These are phyloP conservation scores for Cataglyphis albicans DNA, from an alignment of 2,888 invertebrate species.

Conservation along the genomic window DNA sequence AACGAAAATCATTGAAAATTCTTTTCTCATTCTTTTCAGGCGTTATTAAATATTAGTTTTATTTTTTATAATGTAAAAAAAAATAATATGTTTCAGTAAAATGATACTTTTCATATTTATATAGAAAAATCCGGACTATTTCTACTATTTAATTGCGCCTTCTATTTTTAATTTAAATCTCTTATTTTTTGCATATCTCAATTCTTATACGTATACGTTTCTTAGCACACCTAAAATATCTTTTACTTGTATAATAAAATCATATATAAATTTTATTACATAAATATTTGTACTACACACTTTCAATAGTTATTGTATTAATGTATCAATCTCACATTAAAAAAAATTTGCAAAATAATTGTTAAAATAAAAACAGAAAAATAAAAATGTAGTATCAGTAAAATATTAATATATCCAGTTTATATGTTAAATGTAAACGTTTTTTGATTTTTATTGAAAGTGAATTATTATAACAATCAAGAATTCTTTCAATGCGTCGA, in stretches of 20 bases:
- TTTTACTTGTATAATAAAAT: too few relatives aligned
- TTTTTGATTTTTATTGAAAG: background rate
- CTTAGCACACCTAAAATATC: background rate
- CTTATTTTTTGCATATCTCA: background rate
- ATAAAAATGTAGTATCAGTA: background rate
- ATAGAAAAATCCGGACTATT: background rate
- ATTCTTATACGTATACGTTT: background rate
- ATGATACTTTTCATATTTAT: background rate
- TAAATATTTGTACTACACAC: background rate
- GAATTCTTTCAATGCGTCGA: slow-evolving; percentile 7
- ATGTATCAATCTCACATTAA: background rate
- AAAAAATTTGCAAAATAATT: slow-evolving; percentile 17
- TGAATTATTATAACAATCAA: background rate
- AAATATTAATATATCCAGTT: background rate
- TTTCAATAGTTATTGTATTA: background rate
- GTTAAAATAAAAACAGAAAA: background rate
- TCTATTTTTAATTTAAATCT: background rate
- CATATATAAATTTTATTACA: background rate
- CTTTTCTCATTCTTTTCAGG: background rate
- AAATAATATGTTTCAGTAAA: background rate
- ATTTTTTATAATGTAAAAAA: slow-evolving; percentile 1
- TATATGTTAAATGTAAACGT: background rate
- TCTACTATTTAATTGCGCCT: background rate
- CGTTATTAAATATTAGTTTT: background rate
- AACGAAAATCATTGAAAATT: background rate